These are phyloP conservation scores for Pogonomyrmex californicus DNA, from an alignment of 1,140 invertebrate species.

Conservation along the genomic window DNA sequence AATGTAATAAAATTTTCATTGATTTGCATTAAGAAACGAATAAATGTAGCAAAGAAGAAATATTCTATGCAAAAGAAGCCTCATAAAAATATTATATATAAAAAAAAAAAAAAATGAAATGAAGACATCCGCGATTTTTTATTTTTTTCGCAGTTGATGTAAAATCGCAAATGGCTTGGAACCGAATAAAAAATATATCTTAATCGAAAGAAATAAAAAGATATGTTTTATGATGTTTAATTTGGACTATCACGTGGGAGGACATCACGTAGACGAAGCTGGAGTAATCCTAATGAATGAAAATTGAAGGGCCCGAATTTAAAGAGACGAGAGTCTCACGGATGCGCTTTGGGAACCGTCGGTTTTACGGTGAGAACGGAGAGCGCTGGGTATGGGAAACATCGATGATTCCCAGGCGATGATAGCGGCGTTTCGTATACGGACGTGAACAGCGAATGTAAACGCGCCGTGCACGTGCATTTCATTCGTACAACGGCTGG, in stretches of 20 bases:
- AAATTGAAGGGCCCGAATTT: constrained; percentile 34
- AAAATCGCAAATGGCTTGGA: too few relatives aligned
- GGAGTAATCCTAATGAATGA: neutral
- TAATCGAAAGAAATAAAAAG: neutral
- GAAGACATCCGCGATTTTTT: too few relatives aligned
- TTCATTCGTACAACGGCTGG: neutral
- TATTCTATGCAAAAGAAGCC: neutral
- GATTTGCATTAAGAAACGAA: neutral
- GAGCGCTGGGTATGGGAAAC: constrained; percentile 79
- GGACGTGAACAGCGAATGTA: constrained; percentile 65
- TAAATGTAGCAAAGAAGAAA: neutral
- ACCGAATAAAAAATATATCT: neutral
- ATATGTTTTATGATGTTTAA: neutral
- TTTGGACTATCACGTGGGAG: neutral
- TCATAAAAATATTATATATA: too few relatives aligned
- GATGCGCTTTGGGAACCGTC: constrained; percentile 75
- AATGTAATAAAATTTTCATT: too few relatives aligned
- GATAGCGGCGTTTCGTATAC: constrained; percentile 53
- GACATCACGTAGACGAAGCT: neutral
- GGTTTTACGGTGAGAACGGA: constrained; percentile 74
- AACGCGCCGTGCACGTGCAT: constrained; percentile 59
- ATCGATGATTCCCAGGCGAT: constrained; percentile 78
- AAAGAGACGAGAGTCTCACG: constrained; percentile 55
- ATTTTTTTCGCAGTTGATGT: too few relatives aligned
- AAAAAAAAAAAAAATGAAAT: too few relatives aligned